phyloP scores from a whole-genome alignment of 2,113 vertebrate species.

The Gobius niger region DNA sequence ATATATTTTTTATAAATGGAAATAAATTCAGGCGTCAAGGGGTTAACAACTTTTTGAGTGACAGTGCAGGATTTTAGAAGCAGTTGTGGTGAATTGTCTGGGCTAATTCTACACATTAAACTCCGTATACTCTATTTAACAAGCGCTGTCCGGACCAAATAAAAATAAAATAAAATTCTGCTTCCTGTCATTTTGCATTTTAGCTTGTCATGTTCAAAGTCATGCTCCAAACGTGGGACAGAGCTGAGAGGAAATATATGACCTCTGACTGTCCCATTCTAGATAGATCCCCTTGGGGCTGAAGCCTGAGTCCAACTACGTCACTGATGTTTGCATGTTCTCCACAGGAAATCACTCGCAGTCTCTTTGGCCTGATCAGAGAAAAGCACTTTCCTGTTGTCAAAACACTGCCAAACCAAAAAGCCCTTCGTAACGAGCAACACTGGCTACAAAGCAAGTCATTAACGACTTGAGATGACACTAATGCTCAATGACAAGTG shows the following conservation, averaged over 20 bases:
- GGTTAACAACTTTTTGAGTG: no score
- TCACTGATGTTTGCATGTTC: conserved; percentile 69
- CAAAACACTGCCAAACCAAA: conserved; percentile 26
- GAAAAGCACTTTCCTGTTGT: conserved; percentile 62
- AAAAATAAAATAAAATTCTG: conserved; percentile 16
- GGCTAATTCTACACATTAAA: no score
- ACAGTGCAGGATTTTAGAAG: no score
- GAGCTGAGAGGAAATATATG: conserved; percentile 58
- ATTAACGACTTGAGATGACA: conserved; percentile 15
- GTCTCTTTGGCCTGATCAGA: conserved; percentile 63
- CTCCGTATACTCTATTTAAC: no score
- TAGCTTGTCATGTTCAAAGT: conserved; percentile 60
- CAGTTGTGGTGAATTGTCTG: no score
- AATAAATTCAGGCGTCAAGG: no score
- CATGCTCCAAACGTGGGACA: conserved; percentile 35
- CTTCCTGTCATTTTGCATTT: conserved; percentile 43
- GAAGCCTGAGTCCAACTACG: conserved; percentile 35
- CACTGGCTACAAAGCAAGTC: conserved; percentile 40
- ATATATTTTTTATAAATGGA: no score
- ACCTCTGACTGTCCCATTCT: conserved; percentile 67
- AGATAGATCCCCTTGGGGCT: conserved; percentile 52
- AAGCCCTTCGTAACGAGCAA: conserved; percentile 37
- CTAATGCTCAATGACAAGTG: conserved; percentile 14
- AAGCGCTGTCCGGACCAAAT: no score
- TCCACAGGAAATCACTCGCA: conserved; percentile 68